phyloP scores from a whole-genome alignment of 2,888 invertebrate species.

The Heterodera filipjevi region DNA sequence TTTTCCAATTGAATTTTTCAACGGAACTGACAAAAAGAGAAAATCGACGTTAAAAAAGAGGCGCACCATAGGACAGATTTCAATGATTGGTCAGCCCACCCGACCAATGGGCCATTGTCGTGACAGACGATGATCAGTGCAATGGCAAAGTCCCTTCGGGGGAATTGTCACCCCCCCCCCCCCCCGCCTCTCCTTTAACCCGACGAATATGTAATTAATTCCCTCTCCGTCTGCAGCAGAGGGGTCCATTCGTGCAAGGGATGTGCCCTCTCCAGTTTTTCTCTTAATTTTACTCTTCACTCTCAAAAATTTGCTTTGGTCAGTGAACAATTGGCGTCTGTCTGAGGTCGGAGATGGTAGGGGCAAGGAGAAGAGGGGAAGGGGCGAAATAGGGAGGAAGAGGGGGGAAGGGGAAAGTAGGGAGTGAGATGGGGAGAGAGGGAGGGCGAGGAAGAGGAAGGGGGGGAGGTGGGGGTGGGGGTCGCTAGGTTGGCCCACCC shows the following conservation, averaged over 20 bases:
- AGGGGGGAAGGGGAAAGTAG: no score
- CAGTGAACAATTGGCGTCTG: conserved; percentile 14
- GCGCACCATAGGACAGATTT: no score
- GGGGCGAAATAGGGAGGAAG: no score
- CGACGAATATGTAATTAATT: conserved; percentile 11
- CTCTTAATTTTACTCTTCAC: background rate
- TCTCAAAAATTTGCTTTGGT: background rate
- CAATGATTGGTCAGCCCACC: no score
- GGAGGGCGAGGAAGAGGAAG: no score
- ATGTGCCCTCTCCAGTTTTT: background rate
- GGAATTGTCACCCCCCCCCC: background rate
- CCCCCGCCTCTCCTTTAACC: no score
- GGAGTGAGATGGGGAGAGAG: no score
- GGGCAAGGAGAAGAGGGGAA: no score
- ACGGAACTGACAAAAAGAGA: no score
- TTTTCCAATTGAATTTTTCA: no score
- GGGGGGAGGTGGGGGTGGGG: no score
- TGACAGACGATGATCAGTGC: background rate
- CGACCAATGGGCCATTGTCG: background rate
- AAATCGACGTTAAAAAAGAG: no score
- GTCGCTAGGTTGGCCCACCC: background rate
- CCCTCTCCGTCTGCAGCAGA: background rate
- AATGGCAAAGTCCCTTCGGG: background rate
- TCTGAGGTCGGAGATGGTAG: conserved; percentile 17
- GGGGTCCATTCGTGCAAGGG: conserved; percentile 9